Evolutionary conservation across 2,113 vertebrate species (phyloP).

Genomic region (Ptilorrhoa leucosticta): DNA sequence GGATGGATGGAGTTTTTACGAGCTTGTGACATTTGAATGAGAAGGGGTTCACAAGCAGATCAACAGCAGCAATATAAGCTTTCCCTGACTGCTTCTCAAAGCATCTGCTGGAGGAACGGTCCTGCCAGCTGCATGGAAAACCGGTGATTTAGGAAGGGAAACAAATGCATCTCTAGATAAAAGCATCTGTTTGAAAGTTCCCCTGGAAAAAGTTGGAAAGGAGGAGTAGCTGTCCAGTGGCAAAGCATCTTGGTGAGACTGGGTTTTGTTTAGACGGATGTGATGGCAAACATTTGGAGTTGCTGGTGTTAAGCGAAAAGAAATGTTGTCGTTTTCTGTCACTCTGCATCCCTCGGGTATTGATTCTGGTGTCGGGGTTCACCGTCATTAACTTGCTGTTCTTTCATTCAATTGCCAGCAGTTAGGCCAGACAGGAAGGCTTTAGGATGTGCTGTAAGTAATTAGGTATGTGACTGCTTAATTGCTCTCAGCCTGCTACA

Average conservation of each 20-base stretch:
- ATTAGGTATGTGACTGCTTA: neutral
- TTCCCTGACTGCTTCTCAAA: neutral
- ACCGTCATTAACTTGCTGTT: neutral
- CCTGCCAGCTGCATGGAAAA: neutral
- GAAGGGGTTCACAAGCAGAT: neutral
- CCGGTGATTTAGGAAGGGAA: neutral
- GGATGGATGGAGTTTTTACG: neutral
- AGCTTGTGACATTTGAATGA: neutral
- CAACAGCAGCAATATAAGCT: neutral
- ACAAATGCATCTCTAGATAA: neutral
- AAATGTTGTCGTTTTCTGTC: neutral
- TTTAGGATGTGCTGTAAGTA: neutral
- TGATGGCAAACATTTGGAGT: neutral
- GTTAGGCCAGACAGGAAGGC: neutral
- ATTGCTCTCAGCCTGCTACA: neutral
- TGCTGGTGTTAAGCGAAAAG: neutral
- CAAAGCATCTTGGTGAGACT: neutral
- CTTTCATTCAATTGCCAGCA: neutral
- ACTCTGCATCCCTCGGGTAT: neutral
- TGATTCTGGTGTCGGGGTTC: neutral
- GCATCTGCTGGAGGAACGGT: neutral
- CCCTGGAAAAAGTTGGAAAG: neutral
- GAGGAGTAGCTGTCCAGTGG: conserved; percentile 13
- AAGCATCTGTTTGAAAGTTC: neutral
- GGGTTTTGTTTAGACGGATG: neutral